These are phyloP conservation scores for Leptinotarsa rubiginosa DNA, from an alignment of 2,888 invertebrate species.

Conservation along the genomic window DNA sequence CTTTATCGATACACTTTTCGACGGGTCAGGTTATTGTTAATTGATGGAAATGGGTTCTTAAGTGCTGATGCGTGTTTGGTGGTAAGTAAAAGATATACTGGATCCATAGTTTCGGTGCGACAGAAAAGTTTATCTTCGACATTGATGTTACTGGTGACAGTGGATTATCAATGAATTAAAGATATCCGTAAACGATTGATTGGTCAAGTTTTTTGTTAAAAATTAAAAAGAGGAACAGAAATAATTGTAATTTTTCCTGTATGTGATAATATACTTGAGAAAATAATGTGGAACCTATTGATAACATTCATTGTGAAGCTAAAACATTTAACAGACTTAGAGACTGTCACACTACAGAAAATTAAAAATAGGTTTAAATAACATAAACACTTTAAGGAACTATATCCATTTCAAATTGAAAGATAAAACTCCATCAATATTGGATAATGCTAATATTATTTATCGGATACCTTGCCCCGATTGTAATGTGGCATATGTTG, in stretches of 20 bases:
- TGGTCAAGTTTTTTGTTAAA: neutral
- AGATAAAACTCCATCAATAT: too few relatives aligned
- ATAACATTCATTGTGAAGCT: too few relatives aligned
- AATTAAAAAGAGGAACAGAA: neutral
- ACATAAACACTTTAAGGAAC: too few relatives aligned
- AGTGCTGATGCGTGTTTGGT: slow-evolving; percentile 49
- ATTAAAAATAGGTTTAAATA: too few relatives aligned
- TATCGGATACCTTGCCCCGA: too few relatives aligned
- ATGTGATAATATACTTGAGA: too few relatives aligned
- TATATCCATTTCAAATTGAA: too few relatives aligned
- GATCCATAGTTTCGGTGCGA: slow-evolving; percentile 34
- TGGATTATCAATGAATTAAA: slow-evolving; percentile 6
- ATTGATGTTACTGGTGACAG: slow-evolving; percentile 15
- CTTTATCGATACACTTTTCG: slow-evolving; percentile 27
- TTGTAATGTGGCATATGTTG: too few relatives aligned
- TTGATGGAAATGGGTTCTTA: slow-evolving; percentile 48
- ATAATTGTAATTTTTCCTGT: neutral
- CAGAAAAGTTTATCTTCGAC: slow-evolving; percentile 9
- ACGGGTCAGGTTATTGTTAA: slow-evolving; percentile 36
- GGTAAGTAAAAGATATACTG: slow-evolving; percentile 34
- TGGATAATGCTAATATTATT: too few relatives aligned
- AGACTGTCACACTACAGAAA: too few relatives aligned
- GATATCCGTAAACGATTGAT: slow-evolving; percentile 20
- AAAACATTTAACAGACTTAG: too few relatives aligned
- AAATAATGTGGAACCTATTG: too few relatives aligned